Percentiles rank a stretch among this genome's conserved stretches.
Evolutionary conservation across 2,888 invertebrate genomes (phyloP).

Genomic region (Agapostemon virescens): DNA sequence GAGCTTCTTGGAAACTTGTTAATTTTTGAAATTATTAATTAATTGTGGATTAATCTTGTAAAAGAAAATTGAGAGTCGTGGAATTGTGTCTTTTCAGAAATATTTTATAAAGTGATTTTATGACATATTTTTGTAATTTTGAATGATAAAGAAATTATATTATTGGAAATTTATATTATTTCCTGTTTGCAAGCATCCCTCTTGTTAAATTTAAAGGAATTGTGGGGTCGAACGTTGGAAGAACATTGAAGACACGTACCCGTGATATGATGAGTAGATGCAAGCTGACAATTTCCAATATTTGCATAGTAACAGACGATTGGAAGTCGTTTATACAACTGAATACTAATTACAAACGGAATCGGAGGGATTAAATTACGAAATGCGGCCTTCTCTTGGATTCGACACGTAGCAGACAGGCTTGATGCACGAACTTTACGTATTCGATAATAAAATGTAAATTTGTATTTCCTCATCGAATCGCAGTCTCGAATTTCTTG

Average conservation of each 20-base stretch:
- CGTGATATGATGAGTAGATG: background rate
- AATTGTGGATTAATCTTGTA: background rate
- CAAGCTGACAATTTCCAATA: background rate
- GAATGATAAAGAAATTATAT: background rate
- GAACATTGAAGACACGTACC: background rate
- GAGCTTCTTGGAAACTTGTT: background rate
- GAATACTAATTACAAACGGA: constrained; percentile 54
- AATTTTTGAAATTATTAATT: no score
- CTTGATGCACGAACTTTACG: constrained; percentile 37
- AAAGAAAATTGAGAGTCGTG: background rate
- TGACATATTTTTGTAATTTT: background rate
- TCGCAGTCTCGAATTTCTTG: constrained; percentile 19
- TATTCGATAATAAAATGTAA: constrained; percentile 58
- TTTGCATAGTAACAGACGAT: constrained; percentile 29
- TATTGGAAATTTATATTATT: background rate
- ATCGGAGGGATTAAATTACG: constrained; percentile 54
- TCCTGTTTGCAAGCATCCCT: background rate
- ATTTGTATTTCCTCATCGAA: constrained; percentile 50
- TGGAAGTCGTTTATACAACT: constrained; percentile 41
- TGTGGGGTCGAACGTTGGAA: background rate
- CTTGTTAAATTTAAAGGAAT: background rate
- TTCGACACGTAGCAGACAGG: constrained; percentile 63
- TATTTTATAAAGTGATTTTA: background rate
- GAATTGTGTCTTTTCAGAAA: background rate
- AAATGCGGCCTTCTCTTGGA: constrained; percentile 58